Percentiles rank a stretch among this genome's conserved stretches.
phyloP scores from a whole-genome alignment of 2,888 invertebrate genomes.

The Bimastos eiseni region DNA sequence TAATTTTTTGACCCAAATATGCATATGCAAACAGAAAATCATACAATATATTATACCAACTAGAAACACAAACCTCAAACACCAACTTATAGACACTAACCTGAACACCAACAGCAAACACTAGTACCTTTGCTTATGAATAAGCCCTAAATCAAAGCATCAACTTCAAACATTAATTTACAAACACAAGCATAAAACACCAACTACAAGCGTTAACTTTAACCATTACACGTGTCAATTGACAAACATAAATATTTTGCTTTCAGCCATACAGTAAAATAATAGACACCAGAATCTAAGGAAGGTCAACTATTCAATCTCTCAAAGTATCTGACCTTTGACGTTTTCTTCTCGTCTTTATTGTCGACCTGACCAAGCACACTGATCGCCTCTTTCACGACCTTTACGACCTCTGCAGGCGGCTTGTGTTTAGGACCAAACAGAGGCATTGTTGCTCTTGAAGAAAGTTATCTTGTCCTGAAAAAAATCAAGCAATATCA shows the following conservation, averaged over 20 bases:
- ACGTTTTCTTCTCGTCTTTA: conserved; percentile 81
- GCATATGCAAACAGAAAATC: background rate
- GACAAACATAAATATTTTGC: too few relatives aligned
- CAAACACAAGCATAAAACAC: background rate
- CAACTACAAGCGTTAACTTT: too few relatives aligned
- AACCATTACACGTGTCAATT: too few relatives aligned
- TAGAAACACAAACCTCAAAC: background rate
- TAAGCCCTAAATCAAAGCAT: too few relatives aligned
- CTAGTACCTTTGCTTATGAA: too few relatives aligned
- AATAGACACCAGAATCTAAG: too few relatives aligned
- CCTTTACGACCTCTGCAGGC: conserved; percentile 93
- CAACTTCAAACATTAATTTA: background rate
- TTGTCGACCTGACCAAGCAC: conserved; percentile 66
- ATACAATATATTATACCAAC: background rate
- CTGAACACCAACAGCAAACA: background rate
- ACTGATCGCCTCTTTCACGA: conserved; percentile 87
- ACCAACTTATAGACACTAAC: too few relatives aligned
- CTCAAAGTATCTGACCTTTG: conserved; percentile 69
- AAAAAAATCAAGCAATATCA: conserved; percentile 1
- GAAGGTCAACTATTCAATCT: too few relatives aligned
- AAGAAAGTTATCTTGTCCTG: conserved; percentile 2
- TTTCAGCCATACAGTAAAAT: too few relatives aligned
- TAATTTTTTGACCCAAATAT: background rate
- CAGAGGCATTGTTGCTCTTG: conserved; percentile 38
- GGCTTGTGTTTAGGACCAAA: conserved; percentile 69